phyloP scores from a whole-genome alignment of 2,113 vertebrate species.

The Malurus melanocephalus region DNA sequence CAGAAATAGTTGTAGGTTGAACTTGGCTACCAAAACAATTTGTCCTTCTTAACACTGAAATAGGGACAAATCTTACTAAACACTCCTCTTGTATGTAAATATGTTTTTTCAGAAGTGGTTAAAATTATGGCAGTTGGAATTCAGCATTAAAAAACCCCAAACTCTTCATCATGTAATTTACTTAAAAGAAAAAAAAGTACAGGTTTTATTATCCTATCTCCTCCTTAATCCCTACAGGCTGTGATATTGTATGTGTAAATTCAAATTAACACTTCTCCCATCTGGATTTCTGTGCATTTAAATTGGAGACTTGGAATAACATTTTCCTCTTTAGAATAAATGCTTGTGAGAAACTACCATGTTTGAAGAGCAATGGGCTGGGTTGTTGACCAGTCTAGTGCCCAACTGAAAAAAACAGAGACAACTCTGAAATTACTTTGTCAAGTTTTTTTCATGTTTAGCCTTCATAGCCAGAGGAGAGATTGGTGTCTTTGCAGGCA shows the following conservation, averaged over 20 bases:
- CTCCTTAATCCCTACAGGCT: background rate
- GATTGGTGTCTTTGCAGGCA: background rate
- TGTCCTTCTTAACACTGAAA: background rate
- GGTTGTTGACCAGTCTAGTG: background rate
- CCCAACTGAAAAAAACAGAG: background rate
- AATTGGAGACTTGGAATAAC: background rate
- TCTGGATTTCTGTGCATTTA: constrained; percentile 22
- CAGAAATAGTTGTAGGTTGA: background rate
- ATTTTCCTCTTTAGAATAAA: background rate
- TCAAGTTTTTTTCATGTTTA: background rate
- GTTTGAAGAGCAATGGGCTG: background rate
- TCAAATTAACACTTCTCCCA: constrained; percentile 21
- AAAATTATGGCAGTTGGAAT: background rate
- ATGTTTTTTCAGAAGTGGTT: background rate
- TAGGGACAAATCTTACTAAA: background rate
- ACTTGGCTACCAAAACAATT: background rate
- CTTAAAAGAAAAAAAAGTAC: background rate
- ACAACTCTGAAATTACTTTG: background rate
- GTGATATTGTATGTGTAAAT: background rate
- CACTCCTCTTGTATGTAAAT: background rate
- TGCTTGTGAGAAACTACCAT: background rate
- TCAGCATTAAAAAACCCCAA: background rate
- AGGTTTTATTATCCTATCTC: background rate
- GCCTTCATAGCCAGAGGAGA: background rate
- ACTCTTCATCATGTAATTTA: background rate